phyloP scores from a whole-genome alignment of 1,140 invertebrate genomes.

The Octopus bimaculoides region DNA sequence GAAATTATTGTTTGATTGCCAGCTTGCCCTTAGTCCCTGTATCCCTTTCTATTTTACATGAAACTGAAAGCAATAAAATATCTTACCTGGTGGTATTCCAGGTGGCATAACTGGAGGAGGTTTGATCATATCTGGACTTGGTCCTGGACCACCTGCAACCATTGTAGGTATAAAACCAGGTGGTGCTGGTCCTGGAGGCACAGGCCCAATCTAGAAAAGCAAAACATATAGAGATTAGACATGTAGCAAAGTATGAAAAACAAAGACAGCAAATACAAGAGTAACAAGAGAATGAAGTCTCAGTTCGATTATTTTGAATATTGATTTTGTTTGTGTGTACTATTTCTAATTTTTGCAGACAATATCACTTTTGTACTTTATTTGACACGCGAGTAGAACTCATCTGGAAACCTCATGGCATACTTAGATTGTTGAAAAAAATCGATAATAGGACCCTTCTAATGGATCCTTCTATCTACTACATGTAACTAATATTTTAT shows the following conservation, averaged over 20 bases:
- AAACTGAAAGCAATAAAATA: neutral
- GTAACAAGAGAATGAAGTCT: neutral
- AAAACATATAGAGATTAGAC: neutral
- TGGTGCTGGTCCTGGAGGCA: constrained; percentile 18
- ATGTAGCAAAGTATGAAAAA: neutral
- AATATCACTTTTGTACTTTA: neutral
- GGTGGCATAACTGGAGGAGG: constrained; percentile 34
- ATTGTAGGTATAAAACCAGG: constrained; percentile 30
- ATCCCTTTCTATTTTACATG: neutral
- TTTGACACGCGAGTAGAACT: neutral
- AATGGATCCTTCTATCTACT: too few species aligned
- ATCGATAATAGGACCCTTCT: too few species aligned
- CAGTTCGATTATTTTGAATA: neutral
- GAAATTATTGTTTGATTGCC: neutral
- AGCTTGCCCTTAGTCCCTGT: neutral
- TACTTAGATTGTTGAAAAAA: too few species aligned
- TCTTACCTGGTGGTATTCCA: constrained; percentile 19
- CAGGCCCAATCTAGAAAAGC: constrained; percentile 22
- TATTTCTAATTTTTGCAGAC: neutral
- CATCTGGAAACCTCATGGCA: too few species aligned
- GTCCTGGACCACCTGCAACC: constrained; percentile 27
- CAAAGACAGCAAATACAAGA: neutral
- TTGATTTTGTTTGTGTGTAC: too few species aligned
- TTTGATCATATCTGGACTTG: constrained; percentile 13
- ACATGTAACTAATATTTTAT: too few species aligned